phyloP scores from a whole-genome alignment of 2,888 invertebrate genomes.

The Operophtera brumata region DNA sequence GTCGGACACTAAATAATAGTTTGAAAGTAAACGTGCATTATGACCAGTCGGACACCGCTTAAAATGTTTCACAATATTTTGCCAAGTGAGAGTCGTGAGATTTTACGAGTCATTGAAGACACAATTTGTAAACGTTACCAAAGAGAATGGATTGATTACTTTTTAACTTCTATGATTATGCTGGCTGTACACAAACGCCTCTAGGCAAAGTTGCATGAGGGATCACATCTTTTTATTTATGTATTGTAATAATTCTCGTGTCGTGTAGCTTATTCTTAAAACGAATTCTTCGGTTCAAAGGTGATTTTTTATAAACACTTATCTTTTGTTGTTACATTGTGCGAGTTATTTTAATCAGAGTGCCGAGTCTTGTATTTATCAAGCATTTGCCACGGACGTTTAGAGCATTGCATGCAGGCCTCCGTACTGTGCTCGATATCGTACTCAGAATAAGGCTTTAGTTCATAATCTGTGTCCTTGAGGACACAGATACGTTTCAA shows the following conservation, averaged over 20 bases:
- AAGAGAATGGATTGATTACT: slow-evolving; percentile 78
- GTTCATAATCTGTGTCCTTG: too few species aligned
- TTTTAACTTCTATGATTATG: slow-evolving; percentile 76
- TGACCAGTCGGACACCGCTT: slow-evolving; percentile 43
- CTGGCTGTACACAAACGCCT: slow-evolving; percentile 59
- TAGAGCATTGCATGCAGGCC: too few species aligned
- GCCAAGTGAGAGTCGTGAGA: slow-evolving; percentile 61
- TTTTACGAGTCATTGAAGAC: slow-evolving; percentile 75
- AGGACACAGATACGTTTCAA: too few species aligned
- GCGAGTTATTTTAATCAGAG: neutral
- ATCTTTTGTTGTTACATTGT: neutral
- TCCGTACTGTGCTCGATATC: too few species aligned
- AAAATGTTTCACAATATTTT: slow-evolving; percentile 66
- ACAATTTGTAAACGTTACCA: slow-evolving; percentile 71
- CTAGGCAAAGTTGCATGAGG: slow-evolving; percentile 51
- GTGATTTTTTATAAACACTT: slow-evolving; percentile 8
- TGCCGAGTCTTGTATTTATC: too few species aligned
- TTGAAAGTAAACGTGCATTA: slow-evolving; percentile 51
- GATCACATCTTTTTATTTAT: slow-evolving; percentile 61
- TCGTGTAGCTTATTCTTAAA: slow-evolving; percentile 39
- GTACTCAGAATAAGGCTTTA: too few species aligned
- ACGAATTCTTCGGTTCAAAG: slow-evolving; percentile 19
- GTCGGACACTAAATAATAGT: slow-evolving; percentile 33
- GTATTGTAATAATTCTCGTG: slow-evolving; percentile 59
- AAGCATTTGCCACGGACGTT: too few species aligned